Base-by-base conservation (phyloP, 2,113 vertebrate genomes). In the Butorides virescens region DNA sequence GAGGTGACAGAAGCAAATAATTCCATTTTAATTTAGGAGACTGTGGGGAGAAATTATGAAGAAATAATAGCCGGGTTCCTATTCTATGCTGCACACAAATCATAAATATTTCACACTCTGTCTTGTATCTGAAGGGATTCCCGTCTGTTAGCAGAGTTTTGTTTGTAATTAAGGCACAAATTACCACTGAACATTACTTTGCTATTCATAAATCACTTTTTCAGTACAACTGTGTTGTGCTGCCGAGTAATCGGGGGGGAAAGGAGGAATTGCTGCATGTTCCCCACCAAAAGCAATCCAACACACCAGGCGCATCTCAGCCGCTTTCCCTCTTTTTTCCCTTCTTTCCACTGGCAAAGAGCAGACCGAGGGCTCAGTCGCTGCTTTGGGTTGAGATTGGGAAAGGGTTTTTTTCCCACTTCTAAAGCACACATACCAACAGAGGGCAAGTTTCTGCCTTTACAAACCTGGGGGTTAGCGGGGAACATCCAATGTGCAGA, bases 91-190 rank as follows among this genome's bases (percentile, higher is more conserved):
- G 50, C 0, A 0, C 77, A 91, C 55, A 91, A 96, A 95, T 92
- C 87, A 94, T 95, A 95, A 95, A 88, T 95, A 90, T 95, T 95
- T 95, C 78, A 91, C 66, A 67, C n/a, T 93, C 58, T 85, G 9
- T 62, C 86, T 85, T 88, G 13, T 63, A 82, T 94, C 92, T 91
- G 89, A 95, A 91, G 42, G 71, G 55, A 83, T 91, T 87, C 55
- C 61, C 0, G 2, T 91, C 77, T 88, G 44, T 92, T 91, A 77
- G 59, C 37, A 85, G 88, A 85, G 53, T 83, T 95, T 90, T 88
- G n/a, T 93, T 85, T 88, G 74, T 90, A 90, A 94, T 95, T 92
- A 90, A 95, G 50, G 70, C 58, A 93, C 87, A 94, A 93, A 96
- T 93, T 71, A 63, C 63, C 37, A 59, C 62, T 76, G 53, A 85